Percentiles rank a stretch among this genome's conserved stretches.
These are phyloP conservation scores for Kryptopterus vitreolus DNA, from an alignment of 2,797 vertebrate species.

Conservation along the genomic window DNA sequence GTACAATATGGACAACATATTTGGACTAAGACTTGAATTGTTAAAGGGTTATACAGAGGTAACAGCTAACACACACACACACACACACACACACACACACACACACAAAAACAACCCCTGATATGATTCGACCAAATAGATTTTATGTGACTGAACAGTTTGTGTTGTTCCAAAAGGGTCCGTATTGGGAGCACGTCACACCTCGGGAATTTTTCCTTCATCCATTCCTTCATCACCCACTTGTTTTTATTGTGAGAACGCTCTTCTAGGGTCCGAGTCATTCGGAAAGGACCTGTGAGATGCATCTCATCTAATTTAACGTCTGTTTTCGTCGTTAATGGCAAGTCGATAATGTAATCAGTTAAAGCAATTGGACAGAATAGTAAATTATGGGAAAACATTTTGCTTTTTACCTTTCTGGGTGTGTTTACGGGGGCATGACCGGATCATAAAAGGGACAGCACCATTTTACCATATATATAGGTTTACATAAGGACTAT, in stretches of 20 bases:
- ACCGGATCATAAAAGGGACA: background rate
- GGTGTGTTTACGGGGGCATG: background rate
- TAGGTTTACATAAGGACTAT: background rate
- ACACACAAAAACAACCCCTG: background rate
- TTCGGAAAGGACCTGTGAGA: background rate
- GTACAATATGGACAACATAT: slow-evolving; percentile 30
- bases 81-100: too few species aligned
- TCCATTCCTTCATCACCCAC: too few species aligned
- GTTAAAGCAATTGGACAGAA: background rate
- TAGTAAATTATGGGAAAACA: background rate
- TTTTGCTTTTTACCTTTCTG: background rate
- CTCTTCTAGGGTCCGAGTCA: background rate
- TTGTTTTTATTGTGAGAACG: background rate
- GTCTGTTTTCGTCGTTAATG: background rate
- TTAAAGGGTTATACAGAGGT: slow-evolving; percentile 9
- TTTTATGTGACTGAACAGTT: background rate
- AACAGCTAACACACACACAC: slow-evolving; percentile 11
- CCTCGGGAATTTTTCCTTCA: background rate
- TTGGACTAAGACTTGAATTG: background rate
- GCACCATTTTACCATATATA: background rate
- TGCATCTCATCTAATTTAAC: background rate
- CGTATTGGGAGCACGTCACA: background rate
- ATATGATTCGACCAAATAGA: slow-evolving; percentile 2
- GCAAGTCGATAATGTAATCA: background rate
- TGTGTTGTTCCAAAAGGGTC: background rate